Conservation (phyloP, 2,797 vertebrate species). For the Sciurus vulgaris region DNA sequence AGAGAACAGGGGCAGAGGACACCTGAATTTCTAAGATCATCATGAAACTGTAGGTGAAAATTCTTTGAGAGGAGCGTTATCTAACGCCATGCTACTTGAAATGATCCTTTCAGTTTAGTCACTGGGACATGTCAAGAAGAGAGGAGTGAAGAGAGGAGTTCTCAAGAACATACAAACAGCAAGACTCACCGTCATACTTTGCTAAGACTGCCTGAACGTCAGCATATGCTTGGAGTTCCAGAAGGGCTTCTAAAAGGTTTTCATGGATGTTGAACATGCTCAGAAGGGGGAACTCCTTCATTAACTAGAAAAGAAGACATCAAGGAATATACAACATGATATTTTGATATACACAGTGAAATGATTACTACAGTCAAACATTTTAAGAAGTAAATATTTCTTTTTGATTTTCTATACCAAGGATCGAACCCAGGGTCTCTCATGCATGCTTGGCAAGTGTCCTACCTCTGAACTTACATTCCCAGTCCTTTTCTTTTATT, state of each 20-base stretch:
- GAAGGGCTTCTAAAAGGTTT: conserved; percentile 97
- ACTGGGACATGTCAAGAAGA: neutral
- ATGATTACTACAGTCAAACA: neutral
- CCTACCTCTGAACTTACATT: neutral
- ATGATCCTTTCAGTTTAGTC: neutral
- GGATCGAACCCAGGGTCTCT: neutral
- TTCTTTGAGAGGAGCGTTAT: neutral
- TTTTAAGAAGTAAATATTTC: neutral
- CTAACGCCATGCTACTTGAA: neutral
- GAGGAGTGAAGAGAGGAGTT: neutral
- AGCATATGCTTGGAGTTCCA: conserved; percentile 98
- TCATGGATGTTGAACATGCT: conserved; percentile 99
- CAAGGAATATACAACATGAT: neutral
- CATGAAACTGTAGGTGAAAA: neutral
- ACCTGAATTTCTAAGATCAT: neutral
- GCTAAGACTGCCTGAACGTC: conserved; percentile 99
- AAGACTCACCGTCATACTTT: conserved; percentile 96
- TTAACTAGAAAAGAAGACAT: conserved; percentile 93
- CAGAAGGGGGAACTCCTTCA: conserved; percentile 99
- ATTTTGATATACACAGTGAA: neutral
- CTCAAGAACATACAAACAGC: conserved; percentile 33
- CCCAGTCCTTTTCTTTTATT: neutral
- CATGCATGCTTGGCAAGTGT: neutral
- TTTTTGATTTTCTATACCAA: neutral
- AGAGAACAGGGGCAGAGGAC: neutral